phyloP scores from a whole-genome alignment of 2,888 invertebrate species.

The Callyntrura guangdongensis region DNA sequence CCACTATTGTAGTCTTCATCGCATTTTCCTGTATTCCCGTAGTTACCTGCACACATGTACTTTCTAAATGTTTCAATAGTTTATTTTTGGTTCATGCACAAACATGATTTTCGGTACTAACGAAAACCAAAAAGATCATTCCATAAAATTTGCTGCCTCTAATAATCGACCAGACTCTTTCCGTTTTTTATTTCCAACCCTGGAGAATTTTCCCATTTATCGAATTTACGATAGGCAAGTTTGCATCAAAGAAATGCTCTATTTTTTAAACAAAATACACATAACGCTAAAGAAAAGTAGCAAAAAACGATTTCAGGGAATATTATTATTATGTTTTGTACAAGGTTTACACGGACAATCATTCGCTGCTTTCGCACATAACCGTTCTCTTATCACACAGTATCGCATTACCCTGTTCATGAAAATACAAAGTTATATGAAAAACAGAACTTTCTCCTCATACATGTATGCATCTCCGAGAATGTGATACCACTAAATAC shows the following conservation, averaged over 20 bases:
- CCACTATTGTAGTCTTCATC: too few species aligned
- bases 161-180: constrained; percentile 27
- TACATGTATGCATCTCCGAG: too few species aligned
- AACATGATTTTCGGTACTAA: too few species aligned
- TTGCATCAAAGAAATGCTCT: background rate
- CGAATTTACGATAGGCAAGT: background rate
- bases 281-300: background rate
- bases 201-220: constrained; percentile 35
- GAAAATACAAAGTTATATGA: background rate
- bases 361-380: background rate
- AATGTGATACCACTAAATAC: background rate
- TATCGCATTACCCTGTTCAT: constrained; percentile 29
- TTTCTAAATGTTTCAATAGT: too few species aligned
- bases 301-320: background rate
- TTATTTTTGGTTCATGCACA: too few species aligned
- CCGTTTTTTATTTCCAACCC: background rate
- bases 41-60: too few species aligned
- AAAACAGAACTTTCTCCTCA: too few species aligned
- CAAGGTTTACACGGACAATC: background rate
- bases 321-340: background rate
- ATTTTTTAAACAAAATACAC: background rate
- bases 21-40: too few species aligned
- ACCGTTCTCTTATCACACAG: background rate
- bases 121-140: constrained; percentile 9
- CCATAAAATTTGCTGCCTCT: too few species aligned